Evolutionary conservation across 1,140 invertebrate genomes (phyloP).

Genomic region (Drosophila tropicalis): DNA sequence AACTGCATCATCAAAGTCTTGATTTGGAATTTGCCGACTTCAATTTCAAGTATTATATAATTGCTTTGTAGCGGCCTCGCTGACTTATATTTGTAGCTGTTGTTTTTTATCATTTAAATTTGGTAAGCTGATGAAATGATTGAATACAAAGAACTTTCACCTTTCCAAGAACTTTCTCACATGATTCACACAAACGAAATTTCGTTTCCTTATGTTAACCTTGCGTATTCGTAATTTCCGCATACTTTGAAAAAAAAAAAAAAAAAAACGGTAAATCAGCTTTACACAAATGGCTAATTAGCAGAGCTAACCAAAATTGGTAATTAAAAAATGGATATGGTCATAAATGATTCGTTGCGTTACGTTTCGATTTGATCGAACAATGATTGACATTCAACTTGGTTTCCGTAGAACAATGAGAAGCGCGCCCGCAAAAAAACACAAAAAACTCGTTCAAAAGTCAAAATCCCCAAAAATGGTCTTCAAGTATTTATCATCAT

Average conservation of each 20-base stretch:
- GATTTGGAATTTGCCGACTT: slow-evolving; percentile 2
- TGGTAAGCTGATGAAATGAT: no score
- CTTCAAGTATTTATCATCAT: slow-evolving; percentile 35
- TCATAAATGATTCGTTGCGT: slow-evolving; percentile 27
- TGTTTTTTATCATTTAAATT: no score
- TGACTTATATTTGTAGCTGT: no score
- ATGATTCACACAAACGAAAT: slow-evolving; percentile 20
- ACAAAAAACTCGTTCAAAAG: slow-evolving; percentile 35
- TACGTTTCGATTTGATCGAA: slow-evolving; percentile 40
- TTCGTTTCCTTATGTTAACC: slow-evolving; percentile 17
- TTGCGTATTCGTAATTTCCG: slow-evolving; percentile 43
- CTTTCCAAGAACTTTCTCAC: slow-evolving; percentile 42
- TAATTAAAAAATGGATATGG: slow-evolving; percentile 53
- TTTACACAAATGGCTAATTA: slow-evolving; percentile 69
- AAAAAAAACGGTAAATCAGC: slow-evolving; percentile 35
- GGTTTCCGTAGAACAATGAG: slow-evolving; percentile 14
- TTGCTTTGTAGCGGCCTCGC: slow-evolving; percentile 20
- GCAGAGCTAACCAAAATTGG: slow-evolving; percentile 63
- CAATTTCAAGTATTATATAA: neutral
- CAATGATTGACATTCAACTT: slow-evolving; percentile 63
- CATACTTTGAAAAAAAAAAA: slow-evolving; percentile 30
- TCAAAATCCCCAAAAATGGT: slow-evolving; percentile 51
- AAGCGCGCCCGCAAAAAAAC: neutral
- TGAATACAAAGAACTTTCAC: no score
- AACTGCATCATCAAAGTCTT: slow-evolving; percentile 20